A percentile compares a stretch with the other conserved stretches of the same genome.
Evolutionary conservation across 1,140 invertebrate species (phyloP).

Genomic region (Metopolophium dirhodum): DNA sequence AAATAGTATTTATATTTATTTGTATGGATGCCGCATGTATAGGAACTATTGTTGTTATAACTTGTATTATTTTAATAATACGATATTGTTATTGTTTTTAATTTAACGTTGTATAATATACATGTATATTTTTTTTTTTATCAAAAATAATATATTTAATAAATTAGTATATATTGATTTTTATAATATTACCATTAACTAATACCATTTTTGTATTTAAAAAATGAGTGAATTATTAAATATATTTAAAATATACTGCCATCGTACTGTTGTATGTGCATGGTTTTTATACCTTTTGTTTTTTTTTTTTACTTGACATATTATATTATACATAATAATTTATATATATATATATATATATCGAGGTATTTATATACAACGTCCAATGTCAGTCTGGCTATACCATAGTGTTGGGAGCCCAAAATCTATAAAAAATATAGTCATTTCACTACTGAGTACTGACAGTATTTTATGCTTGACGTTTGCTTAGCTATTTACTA

Average conservation of each 20-base stretch:
- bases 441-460: background rate
- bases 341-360: background rate
- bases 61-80: background rate
- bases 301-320: background rate
- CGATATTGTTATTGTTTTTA: constrained; percentile 32
- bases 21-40: background rate
- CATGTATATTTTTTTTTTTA: constrained; percentile 41
- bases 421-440: background rate
- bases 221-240: constrained; percentile 21
- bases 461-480: too few relatives aligned
- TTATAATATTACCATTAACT: constrained; percentile 15
- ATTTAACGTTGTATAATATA: constrained; percentile 3
- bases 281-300: background rate
- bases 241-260: constrained; percentile 10
- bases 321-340: background rate
- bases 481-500: background rate
- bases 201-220: constrained; percentile 3
- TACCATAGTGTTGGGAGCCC: background rate
- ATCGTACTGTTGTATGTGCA: background rate
- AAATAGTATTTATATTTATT: constrained; percentile 22
- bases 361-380: background rate
- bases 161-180: background rate
- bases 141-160: constrained; percentile 1
- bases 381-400: background rate
- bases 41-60: background rate